Base-by-base conservation (phyloP, 2,888 invertebrate species). In the Nephrotoma flavescens region DNA sequence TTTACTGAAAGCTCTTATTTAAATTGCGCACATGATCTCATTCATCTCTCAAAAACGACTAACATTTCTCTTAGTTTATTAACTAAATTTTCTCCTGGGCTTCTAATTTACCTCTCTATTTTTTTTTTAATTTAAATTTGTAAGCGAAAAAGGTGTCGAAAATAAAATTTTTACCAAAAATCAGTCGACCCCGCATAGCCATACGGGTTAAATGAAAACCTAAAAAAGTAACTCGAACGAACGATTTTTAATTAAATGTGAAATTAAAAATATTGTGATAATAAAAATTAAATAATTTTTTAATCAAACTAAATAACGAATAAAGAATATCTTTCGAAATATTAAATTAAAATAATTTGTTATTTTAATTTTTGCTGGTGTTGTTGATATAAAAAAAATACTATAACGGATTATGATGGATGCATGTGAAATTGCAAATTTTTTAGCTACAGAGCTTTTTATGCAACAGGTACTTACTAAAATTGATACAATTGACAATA, bases 351-450 rank as follows among this genome's bases (percentile, higher is more conserved):
- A 41, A 86, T 86, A 45, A 86, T 86, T 47, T 15, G 15, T 42
- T 44, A 44, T 44, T 44, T 44, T 44, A 45, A 44, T 44, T 44
- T 31, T 86, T 44, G 44, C 45, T 86, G 44, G 44, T 86, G 31
- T 42, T 42, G 42, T 84, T 42, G 84, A 84, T 42, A 41, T 41
- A 15, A n/a, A 84, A 19, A 44, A 11, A 83, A 83, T 42, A 84
- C 41, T 15, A 7, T 42, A 84, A 42, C n/a, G 5, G 84, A 84
- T 83, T 42, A 86, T 89, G 91, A 95, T 96, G 93, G 96, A 96
- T 93, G 95, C 96, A 91, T 94, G 95, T 93, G 96, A 96, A 94
- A 95, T 96, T 91, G 96, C 96, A 90, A 96, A 95, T 92, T 95
- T 96, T 92, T 94, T 96, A 90, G 96, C 96, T 90, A 96, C 95